Percentiles rank a stretch among this genome's conserved stretches.
Evolutionary conservation across 1,140 invertebrate genomes (phyloP).

Genomic region (Aphis gossypii): DNA sequence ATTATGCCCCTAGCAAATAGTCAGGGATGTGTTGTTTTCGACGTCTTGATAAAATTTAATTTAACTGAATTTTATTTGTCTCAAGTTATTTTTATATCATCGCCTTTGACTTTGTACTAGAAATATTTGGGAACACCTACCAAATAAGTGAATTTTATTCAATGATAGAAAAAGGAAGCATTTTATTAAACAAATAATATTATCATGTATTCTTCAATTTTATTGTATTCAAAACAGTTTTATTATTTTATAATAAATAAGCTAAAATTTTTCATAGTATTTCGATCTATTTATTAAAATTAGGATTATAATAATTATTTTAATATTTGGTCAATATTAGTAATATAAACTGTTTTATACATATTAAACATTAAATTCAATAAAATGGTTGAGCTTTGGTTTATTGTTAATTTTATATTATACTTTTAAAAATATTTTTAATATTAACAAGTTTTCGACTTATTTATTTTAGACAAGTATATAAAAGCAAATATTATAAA

Average conservation of each 20-base stretch:
- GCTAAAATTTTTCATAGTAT: no score
- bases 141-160: background rate
- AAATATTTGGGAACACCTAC: background rate
- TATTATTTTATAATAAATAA: no score
- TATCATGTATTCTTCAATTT: background rate
- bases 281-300: no score
- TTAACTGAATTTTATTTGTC: background rate
- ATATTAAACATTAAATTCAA: no score
- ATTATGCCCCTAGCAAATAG: background rate
- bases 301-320: no score
- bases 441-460: background rate
- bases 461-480: background rate
- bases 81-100: background rate
- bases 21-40: background rate
- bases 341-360: no score
- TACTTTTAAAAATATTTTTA: no score
- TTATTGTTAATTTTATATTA: no score
- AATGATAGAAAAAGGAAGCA: background rate
- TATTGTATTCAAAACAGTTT: no score
- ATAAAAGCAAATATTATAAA: background rate
- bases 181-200: background rate
- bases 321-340: no score
- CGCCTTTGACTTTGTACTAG: background rate
- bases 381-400: no score
- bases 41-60: constrained; percentile 8